phyloP scores from a whole-genome alignment of 1,140 invertebrate species.

The Coelopa frigida region DNA sequence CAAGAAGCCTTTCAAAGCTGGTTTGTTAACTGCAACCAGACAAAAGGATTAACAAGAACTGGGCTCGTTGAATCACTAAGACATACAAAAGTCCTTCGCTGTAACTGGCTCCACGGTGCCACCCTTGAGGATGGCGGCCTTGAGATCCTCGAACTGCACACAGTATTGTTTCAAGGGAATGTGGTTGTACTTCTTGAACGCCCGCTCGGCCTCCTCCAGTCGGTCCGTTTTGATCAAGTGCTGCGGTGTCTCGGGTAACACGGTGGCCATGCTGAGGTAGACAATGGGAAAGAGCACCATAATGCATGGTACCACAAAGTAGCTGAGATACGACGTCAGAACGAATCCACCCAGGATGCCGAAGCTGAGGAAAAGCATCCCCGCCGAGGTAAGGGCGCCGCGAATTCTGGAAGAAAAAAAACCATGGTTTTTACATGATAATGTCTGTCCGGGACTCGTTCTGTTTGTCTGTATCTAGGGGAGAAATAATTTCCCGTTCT shows the following conservation, averaged over 20 bases:
- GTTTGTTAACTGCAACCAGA: conserved; percentile 17
- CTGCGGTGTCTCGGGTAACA: conserved; percentile 76
- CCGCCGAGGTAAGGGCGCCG: conserved; percentile 71
- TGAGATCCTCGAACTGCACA: conserved; percentile 27
- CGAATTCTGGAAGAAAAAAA: conserved; percentile 51
- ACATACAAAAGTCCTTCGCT: conserved; percentile 30
- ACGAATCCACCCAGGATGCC: conserved; percentile 72
- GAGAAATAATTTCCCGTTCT: no score
- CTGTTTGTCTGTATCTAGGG: no score
- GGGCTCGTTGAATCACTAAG: no score
- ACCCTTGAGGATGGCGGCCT: conserved; percentile 6
- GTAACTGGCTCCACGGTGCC: conserved; percentile 12
- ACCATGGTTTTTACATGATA: no score
- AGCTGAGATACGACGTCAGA: conserved; percentile 58
- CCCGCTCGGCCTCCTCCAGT: conserved; percentile 55
- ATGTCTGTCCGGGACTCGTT: no score
- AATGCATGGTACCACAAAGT: conserved; percentile 58
- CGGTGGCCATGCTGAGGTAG: conserved; percentile 57
- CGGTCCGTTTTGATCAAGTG: conserved; percentile 55
- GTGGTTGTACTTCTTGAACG: conserved; percentile 46
- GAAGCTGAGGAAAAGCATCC: conserved; percentile 73
- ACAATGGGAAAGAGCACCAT: conserved; percentile 59
- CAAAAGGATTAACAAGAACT: neutral
- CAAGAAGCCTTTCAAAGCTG: conserved; percentile 23
- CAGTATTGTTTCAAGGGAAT: no score